A percentile compares a stretch with the other conserved stretches of the same genome.
Conservation (phyloP, 1,140 invertebrate species). For the Ips nitidus region DNA sequence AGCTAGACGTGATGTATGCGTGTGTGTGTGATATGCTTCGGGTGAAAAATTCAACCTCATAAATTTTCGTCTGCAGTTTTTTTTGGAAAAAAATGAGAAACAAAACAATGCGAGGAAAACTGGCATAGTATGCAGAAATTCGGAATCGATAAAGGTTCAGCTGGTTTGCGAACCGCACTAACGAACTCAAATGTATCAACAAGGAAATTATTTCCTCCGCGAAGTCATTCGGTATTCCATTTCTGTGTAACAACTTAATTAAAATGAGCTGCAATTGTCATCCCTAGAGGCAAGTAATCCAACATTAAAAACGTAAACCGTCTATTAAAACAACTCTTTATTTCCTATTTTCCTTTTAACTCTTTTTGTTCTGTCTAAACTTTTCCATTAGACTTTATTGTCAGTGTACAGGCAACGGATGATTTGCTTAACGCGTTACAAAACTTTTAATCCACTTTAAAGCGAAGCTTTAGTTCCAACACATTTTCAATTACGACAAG, state of each 20-base stretch:
- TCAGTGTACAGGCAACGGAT: neutral
- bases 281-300: neutral
- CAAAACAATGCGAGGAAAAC: too few species aligned
- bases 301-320: neutral
- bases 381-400: neutral
- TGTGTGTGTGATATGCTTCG: too few species aligned
- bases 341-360: neutral
- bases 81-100: too few species aligned
- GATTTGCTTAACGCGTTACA: neutral
- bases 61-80: too few species aligned
- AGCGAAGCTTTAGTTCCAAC: neutral
- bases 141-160: too few species aligned
- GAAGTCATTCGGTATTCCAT: slow-evolving; percentile 10
- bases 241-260: slow-evolving; percentile 8
- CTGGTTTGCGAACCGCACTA: too few species aligned
- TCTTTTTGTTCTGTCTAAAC: neutral
- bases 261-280: slow-evolving; percentile 1
- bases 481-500: too few species aligned
- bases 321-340: neutral
- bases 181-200: neutral
- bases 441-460: slow-evolving; percentile 3
- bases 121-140: too few species aligned
- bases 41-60: too few species aligned
- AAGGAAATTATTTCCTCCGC: slow-evolving; percentile 4
- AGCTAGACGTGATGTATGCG: too few species aligned